These are phyloP conservation scores for Myodes glareolus DNA, from an alignment of 2,113 vertebrate species.

Conservation along the genomic window DNA sequence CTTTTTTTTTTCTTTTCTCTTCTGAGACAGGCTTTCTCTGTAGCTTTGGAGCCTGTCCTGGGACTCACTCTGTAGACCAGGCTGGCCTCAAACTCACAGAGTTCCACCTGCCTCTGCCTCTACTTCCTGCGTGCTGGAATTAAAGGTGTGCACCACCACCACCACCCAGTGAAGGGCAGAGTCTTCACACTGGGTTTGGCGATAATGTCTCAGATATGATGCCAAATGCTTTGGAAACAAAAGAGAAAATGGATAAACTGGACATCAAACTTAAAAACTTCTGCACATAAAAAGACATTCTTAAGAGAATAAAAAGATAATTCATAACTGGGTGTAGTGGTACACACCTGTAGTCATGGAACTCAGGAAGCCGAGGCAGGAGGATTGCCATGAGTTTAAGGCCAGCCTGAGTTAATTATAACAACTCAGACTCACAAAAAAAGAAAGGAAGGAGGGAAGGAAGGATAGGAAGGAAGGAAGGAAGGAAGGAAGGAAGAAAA, in stretches of 20 bases:
- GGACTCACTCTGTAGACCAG: too few species aligned
- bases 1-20: neutral
- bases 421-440: neutral
- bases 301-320: neutral
- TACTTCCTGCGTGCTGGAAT: too few species aligned
- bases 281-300: neutral
- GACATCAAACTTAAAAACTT: neutral
- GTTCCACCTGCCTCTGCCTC: too few species aligned
- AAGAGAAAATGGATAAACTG: neutral
- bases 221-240: neutral
- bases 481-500: too few species aligned
- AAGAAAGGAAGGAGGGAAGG: too few species aligned
- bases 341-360: neutral
- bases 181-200: neutral
- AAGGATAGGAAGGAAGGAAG: neutral
- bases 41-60: too few species aligned
- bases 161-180: neutral
- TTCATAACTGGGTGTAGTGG: neutral
- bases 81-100: too few species aligned
- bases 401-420: neutral
- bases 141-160: too few species aligned
- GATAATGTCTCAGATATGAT: neutral
- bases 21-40: too few species aligned
- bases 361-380: neutral
- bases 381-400: neutral